phyloP scores from a whole-genome alignment of 2,113 vertebrate species.

The Clarias magur region DNA sequence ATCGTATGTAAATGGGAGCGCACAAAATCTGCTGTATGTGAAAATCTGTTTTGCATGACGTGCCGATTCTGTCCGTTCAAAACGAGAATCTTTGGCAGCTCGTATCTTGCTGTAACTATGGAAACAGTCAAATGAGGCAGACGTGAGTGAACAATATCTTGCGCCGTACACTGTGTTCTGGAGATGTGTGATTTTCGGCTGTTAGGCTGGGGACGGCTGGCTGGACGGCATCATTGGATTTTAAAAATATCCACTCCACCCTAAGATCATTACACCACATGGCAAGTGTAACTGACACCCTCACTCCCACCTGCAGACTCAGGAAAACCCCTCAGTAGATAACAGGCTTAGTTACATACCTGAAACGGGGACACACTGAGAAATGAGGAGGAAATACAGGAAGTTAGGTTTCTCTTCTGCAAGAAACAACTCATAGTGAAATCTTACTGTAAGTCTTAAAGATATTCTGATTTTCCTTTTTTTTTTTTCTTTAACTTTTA shows the following conservation, averaged over 20 bases:
- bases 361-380: not conserved
- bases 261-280: slow-evolving; percentile 47
- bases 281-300: slow-evolving; percentile 37
- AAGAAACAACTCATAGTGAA: not conserved
- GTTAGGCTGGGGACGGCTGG: not conserved
- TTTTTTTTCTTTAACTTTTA: too few species aligned
- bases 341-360: not conserved
- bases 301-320: slow-evolving; percentile 20
- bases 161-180: slow-evolving; percentile 31
- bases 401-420: not conserved
- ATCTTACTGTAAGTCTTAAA: not conserved
- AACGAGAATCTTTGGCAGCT: slow-evolving; percentile 12
- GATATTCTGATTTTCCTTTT: not conserved
- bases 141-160: slow-evolving; percentile 11
- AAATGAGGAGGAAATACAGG: not conserved
- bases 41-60: slow-evolving; percentile 18
- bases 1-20: slow-evolving; percentile 17
- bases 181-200: slow-evolving; percentile 35
- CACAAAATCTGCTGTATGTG: not conserved
- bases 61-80: not conserved
- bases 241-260: slow-evolving; percentile 66
- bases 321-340: slow-evolving; percentile 24
- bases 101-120: slow-evolving; percentile 35
- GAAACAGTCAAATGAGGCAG: slow-evolving; percentile 38
- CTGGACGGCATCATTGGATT: slow-evolving; percentile 12